Conservation (phyloP, 2,797 vertebrate species). For the Semaprochilodus insignis region DNA sequence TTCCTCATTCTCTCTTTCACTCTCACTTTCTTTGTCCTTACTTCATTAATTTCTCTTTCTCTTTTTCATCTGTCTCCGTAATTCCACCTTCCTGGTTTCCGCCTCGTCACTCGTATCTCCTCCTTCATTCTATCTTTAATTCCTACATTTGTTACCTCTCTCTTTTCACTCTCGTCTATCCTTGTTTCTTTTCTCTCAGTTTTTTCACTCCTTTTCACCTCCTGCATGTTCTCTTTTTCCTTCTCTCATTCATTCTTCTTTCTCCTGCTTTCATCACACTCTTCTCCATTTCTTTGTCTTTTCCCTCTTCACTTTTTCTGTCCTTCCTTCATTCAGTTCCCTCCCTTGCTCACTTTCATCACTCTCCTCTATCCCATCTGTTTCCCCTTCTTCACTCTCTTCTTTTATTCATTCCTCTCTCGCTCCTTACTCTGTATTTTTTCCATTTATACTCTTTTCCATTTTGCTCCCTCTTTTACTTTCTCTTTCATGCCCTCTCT, state of each 20-base stretch:
- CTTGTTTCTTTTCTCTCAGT: no score
- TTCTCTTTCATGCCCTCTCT: neutral
- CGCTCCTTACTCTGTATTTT: neutral
- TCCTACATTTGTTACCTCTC: neutral
- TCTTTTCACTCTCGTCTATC: no score
- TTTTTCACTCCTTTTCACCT: no score
- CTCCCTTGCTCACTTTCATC: neutral
- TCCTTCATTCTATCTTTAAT: no score
- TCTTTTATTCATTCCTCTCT: neutral
- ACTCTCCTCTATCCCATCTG: neutral
- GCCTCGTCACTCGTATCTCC: neutral
- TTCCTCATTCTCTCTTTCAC: no score
- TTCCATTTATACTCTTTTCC: no score
- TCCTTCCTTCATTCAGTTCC: conserved; percentile 41
- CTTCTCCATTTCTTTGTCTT: no score
- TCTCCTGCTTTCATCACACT: no score
- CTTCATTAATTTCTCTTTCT: conserved; percentile 42
- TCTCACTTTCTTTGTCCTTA: neutral
- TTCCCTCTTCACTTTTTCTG: neutral
- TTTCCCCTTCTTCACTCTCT: neutral
- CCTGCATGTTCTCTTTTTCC: conserved; percentile 11
- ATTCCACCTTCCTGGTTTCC: neutral
- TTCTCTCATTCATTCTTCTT: neutral
- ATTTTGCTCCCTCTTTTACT: neutral
- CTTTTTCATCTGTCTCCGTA: neutral